Percentiles rank a stretch among this genome's conserved stretches.
These are phyloP conservation scores for Paramisgurnus dabryanus DNA, from an alignment of 2,113 vertebrate genomes.

Conservation along the genomic window DNA sequence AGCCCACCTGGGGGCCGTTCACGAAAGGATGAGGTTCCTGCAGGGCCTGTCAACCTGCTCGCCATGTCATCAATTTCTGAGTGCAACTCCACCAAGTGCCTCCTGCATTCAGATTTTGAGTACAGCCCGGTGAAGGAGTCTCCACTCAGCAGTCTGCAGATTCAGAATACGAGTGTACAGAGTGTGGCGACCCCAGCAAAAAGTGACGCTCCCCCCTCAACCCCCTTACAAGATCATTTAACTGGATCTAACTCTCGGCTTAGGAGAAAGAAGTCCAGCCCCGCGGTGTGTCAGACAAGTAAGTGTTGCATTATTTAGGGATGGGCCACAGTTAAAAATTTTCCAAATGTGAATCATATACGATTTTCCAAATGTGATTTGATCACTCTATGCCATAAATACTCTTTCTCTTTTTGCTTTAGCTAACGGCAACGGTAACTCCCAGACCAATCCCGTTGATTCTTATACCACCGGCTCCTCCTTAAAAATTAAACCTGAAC, in stretches of 20 bases:
- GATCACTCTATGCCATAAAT: neutral
- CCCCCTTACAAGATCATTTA: constrained; percentile 58
- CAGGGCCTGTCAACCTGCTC: constrained; percentile 73
- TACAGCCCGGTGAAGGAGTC: constrained; percentile 49
- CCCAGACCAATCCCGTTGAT: constrained; percentile 47
- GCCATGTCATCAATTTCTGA: constrained; percentile 82
- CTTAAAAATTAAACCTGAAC: constrained; percentile 61
- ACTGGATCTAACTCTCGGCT: constrained; percentile 63
- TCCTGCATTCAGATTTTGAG: constrained; percentile 73
- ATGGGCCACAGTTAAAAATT: no score
- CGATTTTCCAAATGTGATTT: no score
- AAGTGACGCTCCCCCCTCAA: constrained; percentile 29
- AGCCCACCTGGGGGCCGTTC: constrained; percentile 72
- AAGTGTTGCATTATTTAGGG: constrained; percentile 53
- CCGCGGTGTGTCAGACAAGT: constrained; percentile 66
- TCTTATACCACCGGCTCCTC: constrained; percentile 39
- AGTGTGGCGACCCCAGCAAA: constrained; percentile 37
- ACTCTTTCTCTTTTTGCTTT: neutral
- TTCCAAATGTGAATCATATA: no score
- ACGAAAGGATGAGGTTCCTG: constrained; percentile 71
- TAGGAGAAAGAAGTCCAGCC: constrained; percentile 69
- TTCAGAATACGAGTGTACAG: neutral
- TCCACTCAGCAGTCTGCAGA: constrained; percentile 20
- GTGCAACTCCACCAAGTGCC: constrained; percentile 83
- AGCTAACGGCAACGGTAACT: constrained; percentile 67